These are phyloP conservation scores for Python bivittatus DNA, from an alignment of 2,113 vertebrate genomes.

Conservation along the genomic window DNA sequence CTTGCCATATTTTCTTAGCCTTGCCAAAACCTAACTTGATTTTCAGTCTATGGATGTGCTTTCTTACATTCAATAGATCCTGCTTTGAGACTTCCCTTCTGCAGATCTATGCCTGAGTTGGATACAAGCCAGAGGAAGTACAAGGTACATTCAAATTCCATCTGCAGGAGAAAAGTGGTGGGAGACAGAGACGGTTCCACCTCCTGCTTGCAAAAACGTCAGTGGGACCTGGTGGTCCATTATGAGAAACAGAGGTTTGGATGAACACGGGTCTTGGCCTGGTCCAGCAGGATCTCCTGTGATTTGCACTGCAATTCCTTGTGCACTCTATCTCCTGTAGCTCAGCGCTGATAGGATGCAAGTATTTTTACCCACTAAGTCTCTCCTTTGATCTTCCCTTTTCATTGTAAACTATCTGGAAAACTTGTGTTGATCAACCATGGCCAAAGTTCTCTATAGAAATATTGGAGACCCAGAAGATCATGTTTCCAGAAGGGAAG, in stretches of 20 bases:
- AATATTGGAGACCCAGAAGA: not conserved
- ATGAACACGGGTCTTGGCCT: no score
- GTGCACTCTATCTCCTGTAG: not conserved
- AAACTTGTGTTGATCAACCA: not conserved
- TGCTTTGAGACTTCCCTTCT: not conserved
- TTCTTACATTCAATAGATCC: not conserved
- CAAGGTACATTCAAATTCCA: not conserved
- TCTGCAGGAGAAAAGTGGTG: rapidly evolving
- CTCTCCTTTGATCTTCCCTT: not conserved
- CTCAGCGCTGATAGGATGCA: not conserved
- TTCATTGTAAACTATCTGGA: not conserved
- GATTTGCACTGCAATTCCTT: no score
- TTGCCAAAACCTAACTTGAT: not conserved
- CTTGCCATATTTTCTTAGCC: not conserved
- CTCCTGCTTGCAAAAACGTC: not conserved
- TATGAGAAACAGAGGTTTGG: no score
- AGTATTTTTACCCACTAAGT: not conserved
- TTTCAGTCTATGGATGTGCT: not conserved
- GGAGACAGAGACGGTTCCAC: not conserved
- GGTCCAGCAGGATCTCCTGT: not conserved
- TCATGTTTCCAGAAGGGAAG: not conserved
- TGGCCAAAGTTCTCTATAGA: not conserved
- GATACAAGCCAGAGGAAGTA: not conserved
- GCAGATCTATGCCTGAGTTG: not conserved
- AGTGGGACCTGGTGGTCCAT: no score